Evolutionary conservation across 92 coral and sea anemone species (phyloP), one percentile per base, ranked within the genome.

Genomic region (Scolanthus callimorphus): DNA sequence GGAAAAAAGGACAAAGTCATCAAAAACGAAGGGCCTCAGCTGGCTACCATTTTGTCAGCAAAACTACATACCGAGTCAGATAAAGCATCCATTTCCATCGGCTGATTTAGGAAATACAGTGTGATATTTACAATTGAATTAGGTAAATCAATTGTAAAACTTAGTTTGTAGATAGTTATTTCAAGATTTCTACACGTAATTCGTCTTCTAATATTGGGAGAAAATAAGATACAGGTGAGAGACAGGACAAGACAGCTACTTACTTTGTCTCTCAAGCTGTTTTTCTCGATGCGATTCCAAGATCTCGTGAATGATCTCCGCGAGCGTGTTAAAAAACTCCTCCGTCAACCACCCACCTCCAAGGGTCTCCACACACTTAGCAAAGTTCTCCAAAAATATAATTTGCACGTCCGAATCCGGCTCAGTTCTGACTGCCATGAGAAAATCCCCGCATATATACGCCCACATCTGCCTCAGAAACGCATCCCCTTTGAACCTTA

Each of bases 381-480:
- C 98, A 54, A 90, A 83, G 19, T 96, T 78, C 51, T 84, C 83
- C 83, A 92, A 81, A 56, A 92, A 72, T 70, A 92, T 67, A 63
- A 92, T 89, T 68, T 92, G 96, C 11, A 92, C 90, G 46, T 92
- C 98, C 17, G 98, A 88, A 57, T 92, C 98, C 11, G 98, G 98
- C 59, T 92, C 98, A 21, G 90, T 62, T 19, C 91, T 67, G 60
- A 92, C 80, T 22, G 98, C 91, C 48, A 84, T 92, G 20, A 88
- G 74, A 47, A 92, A 78, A 62, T 92, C 98, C 23, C 84, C 80
- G 60, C 94, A 89, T 23, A 85, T 84, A 44, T 80, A 92, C 25
- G 96, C 96, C 98, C 98, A 92, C 98, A 92, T 92, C 65, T 88
- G 98, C 44, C 96, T 72, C 31, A 92, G 67, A 31, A 86, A 86